These are phyloP conservation scores for Helleia helle DNA, from an alignment of 2,888 invertebrate genomes.

Conservation along the genomic window DNA sequence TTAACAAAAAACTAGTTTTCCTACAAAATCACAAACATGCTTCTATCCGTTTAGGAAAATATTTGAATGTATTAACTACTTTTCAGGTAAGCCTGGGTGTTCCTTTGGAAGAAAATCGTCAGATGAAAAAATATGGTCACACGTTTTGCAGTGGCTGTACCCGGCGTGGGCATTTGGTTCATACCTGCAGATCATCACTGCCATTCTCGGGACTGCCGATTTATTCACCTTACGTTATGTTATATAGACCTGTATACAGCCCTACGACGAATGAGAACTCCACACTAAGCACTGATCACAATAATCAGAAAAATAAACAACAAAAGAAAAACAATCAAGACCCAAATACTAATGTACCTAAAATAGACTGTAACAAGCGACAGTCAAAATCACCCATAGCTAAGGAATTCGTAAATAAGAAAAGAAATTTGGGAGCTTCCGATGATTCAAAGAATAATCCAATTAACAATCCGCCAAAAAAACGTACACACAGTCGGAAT, in stretches of 20 bases:
- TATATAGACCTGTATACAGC: constrained; percentile 35
- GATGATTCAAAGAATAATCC: constrained; percentile 19
- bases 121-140: constrained; percentile 38
- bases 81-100: constrained; percentile 64
- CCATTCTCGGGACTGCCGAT: constrained; percentile 57
- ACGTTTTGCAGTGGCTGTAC: constrained; percentile 74
- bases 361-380: constrained; percentile 35
- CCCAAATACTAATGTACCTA: constrained; percentile 24
- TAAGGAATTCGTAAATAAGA: constrained; percentile 46
- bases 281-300: background rate
- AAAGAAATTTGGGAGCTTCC: constrained; percentile 30
- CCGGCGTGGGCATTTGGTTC: constrained; percentile 65
- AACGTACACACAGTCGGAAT: too few relatives aligned
- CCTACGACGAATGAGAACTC: background rate
- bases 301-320: constrained; percentile 14
- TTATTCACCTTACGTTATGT: constrained; percentile 46
- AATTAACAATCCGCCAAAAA: constrained; percentile 22
- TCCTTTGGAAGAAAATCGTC: constrained; percentile 40
- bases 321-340: constrained; percentile 18
- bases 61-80: constrained; percentile 16
- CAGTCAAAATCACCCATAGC: constrained; percentile 51
- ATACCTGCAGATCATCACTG: constrained; percentile 45
- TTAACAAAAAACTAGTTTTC: too few relatives aligned
- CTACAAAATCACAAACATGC: too few relatives aligned
- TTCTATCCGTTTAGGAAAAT: background rate